These are phyloP conservation scores for Electrophaes corylata DNA, from an alignment of 2,888 invertebrate species.

Conservation along the genomic window DNA sequence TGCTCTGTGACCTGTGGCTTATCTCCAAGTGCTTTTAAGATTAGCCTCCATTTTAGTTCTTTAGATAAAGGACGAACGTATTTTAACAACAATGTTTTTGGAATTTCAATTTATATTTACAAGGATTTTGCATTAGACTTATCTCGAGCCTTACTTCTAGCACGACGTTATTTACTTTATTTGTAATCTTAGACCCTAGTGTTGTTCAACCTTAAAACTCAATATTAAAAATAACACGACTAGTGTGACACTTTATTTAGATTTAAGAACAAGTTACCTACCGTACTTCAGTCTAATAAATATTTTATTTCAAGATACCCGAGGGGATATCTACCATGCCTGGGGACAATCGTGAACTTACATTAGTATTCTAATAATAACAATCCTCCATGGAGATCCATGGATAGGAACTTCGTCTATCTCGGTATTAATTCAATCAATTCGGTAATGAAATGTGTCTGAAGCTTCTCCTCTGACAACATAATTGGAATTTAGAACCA, in stretches of 20 bases:
- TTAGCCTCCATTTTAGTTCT: constrained; percentile 26
- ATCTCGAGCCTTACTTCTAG: not conserved
- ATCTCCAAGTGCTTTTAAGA: constrained; percentile 31
- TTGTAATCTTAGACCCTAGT: too few species aligned
- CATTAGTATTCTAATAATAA: constrained; percentile 7
- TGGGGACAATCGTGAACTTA: too few species aligned
- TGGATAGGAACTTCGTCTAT: constrained; percentile 5
- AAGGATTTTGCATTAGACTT: not conserved
- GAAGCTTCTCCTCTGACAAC: constrained; percentile 13
- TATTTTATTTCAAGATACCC: too few species aligned
- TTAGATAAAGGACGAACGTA: constrained; percentile 19
- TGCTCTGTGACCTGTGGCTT: constrained; percentile 30
- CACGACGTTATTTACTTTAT: not conserved
- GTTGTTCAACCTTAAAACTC: too few species aligned
- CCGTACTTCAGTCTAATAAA: too few species aligned
- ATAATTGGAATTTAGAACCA: constrained; percentile 20
- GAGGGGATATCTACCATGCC: too few species aligned
- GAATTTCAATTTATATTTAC: not conserved
- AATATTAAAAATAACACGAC: too few species aligned
- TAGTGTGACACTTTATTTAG: too few species aligned
- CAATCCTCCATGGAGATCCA: constrained; percentile 7
- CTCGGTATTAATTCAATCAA: constrained; percentile 5
- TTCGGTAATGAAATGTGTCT: constrained; percentile 8
- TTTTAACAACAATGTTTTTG: not conserved
- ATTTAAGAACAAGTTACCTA: too few species aligned